Base-by-base conservation (phyloP, 2,888 invertebrate genomes). In the Rhodophaea formosa region DNA sequence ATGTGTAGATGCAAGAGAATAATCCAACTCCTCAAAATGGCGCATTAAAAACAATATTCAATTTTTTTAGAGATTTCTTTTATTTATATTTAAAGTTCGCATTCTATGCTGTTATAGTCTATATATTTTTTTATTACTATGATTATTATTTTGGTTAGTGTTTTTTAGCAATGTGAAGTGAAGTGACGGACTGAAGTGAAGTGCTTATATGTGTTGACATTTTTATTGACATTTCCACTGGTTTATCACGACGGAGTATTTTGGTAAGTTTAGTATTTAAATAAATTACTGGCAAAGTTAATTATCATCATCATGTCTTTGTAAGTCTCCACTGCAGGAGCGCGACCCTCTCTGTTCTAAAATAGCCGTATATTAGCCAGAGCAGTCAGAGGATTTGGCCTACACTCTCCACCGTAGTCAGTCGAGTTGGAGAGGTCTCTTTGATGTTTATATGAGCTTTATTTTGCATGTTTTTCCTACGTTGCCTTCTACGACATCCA, bases 71-170 rank as follows among this genome's bases (percentile, higher is more conserved):
- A 65, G 90, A 90, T 67, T 82, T 91, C 65, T 62, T 84, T 10
- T 82, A 73, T 53, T 60, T 91, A 5, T 91, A 91, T 64, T 66
- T 84, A 1, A 91, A 88, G 71, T 90, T 91, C 51, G 81, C 84
- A 0, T 57, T 86, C 0, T 89, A 89, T 64, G 90, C 91, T 1
- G 46, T 91, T 43, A 73, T 76, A 0, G 82, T 91, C 35, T 91
- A 87, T 63, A 65, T 84, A 0, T 17, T 89, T 8, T 88, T 90
- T 63, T 88, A 87, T 64, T 84, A 83, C 62, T 90, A 86, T 69
- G 90, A 90, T 62, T 83, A 84, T 64, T 90, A 86, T 74, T 82
- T 88, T 66, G 83, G 82, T 23, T 84, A 73, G 76, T 63, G 16
- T 12, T 54, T 45, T 14, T 54, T 49, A 10, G 14, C 42, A 29